Evolutionary conservation across 2,797 vertebrate genomes (phyloP), one percentile per base, ranked within the genome.

Genomic region (Channallabes apus): DNA sequence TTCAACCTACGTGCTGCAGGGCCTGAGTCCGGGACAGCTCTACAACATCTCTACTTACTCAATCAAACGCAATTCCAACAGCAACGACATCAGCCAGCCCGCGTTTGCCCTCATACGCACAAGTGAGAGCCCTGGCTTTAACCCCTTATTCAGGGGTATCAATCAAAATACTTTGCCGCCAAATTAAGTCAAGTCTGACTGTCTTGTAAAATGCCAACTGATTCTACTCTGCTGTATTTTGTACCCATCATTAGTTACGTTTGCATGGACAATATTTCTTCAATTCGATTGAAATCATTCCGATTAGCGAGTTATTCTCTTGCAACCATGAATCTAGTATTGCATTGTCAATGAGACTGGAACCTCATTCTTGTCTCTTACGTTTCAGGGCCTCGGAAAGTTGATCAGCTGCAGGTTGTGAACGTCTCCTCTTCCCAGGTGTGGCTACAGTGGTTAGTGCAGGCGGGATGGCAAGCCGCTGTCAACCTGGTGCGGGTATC

Each of bases 21-120:
- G 96, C 86, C 95, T 99, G 87, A 94, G 91, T 32, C 95, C 98
- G 0, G 98, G 98, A 87, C 94, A 96, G 84, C 94, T 97, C 85
- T 99, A 99, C 95, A 99, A 99, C 93, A 97, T 99, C 95, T 98
- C 97, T 17, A 96, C 98, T 87, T 96, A 97, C 94, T 98, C 97
- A 4, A 95, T 98, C 94, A 98, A 97, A 91, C 96, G 96, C 87
- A 98, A 97, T 90, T 86, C 94, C 92, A 96, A 97, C 93, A 96
- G 95, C 94, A 96, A 96, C 82, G 98, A 99, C 94, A 95, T 97
- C 92, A 99, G 98, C 93, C 96, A 96, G 90, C 97, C 98, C 0
- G 93, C 95, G 84, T 93, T 94, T 12, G 96, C 98, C 29, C 95
- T 97, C 46, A 94, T 97, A 73, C 97, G 95, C 91, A 99, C 98